These are phyloP conservation scores for Calliphora vomitoria DNA, from an alignment of 2,888 invertebrate species.

Conservation along the genomic window DNA sequence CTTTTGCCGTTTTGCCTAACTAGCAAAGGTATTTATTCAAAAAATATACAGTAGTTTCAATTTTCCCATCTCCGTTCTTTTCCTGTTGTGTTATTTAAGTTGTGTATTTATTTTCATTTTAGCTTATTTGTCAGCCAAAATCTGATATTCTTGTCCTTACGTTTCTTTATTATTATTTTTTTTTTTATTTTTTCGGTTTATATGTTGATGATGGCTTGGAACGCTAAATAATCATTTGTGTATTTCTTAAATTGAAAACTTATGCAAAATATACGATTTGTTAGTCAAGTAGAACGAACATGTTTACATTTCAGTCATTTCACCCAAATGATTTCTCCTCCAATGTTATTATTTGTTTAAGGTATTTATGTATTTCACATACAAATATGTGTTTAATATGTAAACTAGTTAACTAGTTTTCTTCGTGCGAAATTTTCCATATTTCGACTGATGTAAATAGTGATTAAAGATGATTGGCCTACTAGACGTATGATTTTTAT, in stretches of 20 bases:
- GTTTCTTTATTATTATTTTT: not conserved
- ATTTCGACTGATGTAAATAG: not conserved
- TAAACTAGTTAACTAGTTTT: not conserved
- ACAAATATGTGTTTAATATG: conserved; percentile 5
- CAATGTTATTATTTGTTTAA: conserved; percentile 7
- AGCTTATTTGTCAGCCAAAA: conserved; percentile 40
- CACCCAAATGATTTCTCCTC: not conserved
- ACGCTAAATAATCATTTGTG: not conserved
- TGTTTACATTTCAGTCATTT: conserved; percentile 53
- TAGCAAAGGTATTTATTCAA: conserved; percentile 31
- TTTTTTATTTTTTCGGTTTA: conserved; percentile 10
- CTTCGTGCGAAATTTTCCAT: not conserved
- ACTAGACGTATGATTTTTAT: not conserved
- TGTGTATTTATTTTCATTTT: conserved; percentile 24
- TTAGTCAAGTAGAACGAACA: conserved; percentile 45
- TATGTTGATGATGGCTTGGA: conserved; percentile 24
- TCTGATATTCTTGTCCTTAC: conserved; percentile 25
- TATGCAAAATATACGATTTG: conserved; percentile 52
- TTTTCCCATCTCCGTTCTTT: not conserved
- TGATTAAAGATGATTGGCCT: not conserved
- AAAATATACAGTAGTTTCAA: conserved; percentile 23
- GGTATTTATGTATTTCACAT: not conserved
- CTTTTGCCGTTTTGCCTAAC: conserved; percentile 20
- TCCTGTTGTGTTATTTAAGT: conserved; percentile 20
- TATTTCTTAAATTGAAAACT: conserved; percentile 54